Base-by-base conservation (phyloP, 2,888 invertebrate species). In the Sphaeridia pumilis region DNA sequence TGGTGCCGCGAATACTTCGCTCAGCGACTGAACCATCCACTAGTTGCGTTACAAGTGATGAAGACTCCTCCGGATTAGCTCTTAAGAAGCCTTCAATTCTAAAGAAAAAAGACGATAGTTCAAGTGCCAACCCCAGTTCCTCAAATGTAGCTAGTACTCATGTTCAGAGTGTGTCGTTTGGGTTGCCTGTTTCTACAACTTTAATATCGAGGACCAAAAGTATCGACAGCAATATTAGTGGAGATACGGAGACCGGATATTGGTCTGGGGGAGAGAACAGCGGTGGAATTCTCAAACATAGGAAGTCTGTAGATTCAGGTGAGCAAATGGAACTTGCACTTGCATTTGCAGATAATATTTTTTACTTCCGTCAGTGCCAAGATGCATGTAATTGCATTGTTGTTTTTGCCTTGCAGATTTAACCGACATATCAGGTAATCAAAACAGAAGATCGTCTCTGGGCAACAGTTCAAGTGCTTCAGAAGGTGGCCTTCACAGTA, bases 201-300 rank as follows among this genome's bases (percentile, higher is more conserved):
- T 17, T 51, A 10, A 36, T 58, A 3, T 52, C 58, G 2, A 42
- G 55, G 26, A 53, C 58, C 5, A 56, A 58, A 51, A 53, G 53
- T 46, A 58, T 49, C 26, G 54, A 56, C 27, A 56, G 58, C 42
- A 54, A 55, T 41, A 28, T 54, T 10, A 54, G 54, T 36, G 51
- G 51, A 36, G 58, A 58, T 24, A 52, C 56, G 20, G 58, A 58
- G 44, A 58, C 56, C 35, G 58, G 58, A 20, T 58, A 56, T 42
- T 58, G 58, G 58, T 56, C 56, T 20, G 56, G 54, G 12, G 54
- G 54, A 12, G 56, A 56, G 25, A 47, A 17, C 41, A 14, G 26
- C 14, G 48, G 34, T 12, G 52, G 52, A 17, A 55, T 51, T 35
- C 48, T 55, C 26, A 50, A 55, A 46, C 43, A 36, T 44, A 22